A percentile compares a stretch with the other conserved stretches of the same genome.
These are phyloP conservation scores for Phalangium opilio DNA, from an alignment of 2,888 invertebrate genomes.

Conservation along the genomic window DNA sequence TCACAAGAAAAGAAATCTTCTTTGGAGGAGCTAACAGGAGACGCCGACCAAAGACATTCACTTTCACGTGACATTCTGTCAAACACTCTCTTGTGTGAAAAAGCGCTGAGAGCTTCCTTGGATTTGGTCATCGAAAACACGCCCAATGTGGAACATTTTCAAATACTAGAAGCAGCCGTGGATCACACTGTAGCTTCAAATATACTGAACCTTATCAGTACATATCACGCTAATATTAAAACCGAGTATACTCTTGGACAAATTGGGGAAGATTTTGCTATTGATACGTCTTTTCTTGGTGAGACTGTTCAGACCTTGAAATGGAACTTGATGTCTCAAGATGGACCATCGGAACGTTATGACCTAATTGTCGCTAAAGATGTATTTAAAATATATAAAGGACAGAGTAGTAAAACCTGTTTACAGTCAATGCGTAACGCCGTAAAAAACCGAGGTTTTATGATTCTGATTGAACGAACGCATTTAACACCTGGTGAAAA, in stretches of 20 bases:
- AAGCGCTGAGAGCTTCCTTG: conserved; percentile 32
- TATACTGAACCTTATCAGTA: conserved; percentile 12
- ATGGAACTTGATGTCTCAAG: conserved; percentile 43
- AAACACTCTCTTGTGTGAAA: conserved; percentile 10
- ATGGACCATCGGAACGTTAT: conserved; percentile 19
- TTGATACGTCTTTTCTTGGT: background rate
- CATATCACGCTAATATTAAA: conserved; percentile 23
- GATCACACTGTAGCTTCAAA: conserved; percentile 7
- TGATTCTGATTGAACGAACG: conserved; percentile 36
- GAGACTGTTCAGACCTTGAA: conserved; percentile 42
- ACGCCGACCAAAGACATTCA: too few species aligned
- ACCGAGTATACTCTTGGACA: conserved; percentile 43
- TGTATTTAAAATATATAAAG: conserved; percentile 4
- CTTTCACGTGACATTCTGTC: conserved; percentile 17
- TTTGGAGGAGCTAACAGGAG: background rate
- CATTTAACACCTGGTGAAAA: conserved; percentile 20
- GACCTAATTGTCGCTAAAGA: conserved; percentile 26
- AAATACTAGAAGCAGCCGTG: conserved; percentile 28
- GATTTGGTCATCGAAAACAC: conserved; percentile 66
- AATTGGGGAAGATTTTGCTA: conserved; percentile 29
- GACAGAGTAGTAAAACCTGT: conserved; percentile 6
- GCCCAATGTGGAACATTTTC: conserved; percentile 48
- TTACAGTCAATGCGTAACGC: conserved; percentile 13
- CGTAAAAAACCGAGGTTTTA: conserved; percentile 47
- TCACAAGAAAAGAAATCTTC: background rate